Conservation (phyloP, 2,113 vertebrate species). For the Gobius niger region DNA sequence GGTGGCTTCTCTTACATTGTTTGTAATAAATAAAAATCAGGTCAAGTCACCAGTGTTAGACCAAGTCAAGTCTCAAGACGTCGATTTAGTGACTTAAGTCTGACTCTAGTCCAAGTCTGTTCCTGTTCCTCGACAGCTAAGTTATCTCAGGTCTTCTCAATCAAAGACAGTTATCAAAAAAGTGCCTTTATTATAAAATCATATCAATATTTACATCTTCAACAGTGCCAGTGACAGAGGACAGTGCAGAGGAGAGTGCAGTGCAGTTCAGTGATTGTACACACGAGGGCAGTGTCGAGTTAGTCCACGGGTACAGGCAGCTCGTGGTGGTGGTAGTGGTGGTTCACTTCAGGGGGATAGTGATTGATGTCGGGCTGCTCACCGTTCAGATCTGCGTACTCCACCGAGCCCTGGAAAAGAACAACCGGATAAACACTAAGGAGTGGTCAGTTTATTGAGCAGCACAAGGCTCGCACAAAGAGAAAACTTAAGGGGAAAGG, state of each 20-base stretch:
- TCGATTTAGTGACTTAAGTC: no score
- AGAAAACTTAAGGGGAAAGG: no score
- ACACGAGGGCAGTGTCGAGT: neutral
- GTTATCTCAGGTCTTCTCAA: no score
- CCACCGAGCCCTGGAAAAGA: conserved; percentile 64
- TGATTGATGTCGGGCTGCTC: conserved; percentile 40
- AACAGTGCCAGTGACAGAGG: neutral
- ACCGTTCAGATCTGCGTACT: conserved; percentile 66
- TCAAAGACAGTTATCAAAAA: neutral
- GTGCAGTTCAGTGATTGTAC: neutral
- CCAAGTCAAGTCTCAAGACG: no score
- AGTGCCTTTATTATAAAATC: conserved; percentile 38
- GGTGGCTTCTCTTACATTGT: no score
- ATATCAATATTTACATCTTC: conserved; percentile 38
- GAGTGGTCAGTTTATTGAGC: neutral
- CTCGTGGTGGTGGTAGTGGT: conserved; percentile 53
- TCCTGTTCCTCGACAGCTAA: no score
- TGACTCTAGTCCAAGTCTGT: no score
- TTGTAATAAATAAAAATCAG: no score
- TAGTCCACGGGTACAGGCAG: conserved; percentile 64
- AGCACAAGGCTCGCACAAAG: no score
- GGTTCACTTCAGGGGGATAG: conserved; percentile 14
- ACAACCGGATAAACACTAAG: conserved; percentile 5
- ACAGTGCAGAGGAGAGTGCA: neutral
- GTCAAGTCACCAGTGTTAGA: no score